Evolutionary conservation across 2,113 vertebrate genomes (phyloP), one percentile per base, ranked within the genome.

Genomic region (Petroica traversi): DNA sequence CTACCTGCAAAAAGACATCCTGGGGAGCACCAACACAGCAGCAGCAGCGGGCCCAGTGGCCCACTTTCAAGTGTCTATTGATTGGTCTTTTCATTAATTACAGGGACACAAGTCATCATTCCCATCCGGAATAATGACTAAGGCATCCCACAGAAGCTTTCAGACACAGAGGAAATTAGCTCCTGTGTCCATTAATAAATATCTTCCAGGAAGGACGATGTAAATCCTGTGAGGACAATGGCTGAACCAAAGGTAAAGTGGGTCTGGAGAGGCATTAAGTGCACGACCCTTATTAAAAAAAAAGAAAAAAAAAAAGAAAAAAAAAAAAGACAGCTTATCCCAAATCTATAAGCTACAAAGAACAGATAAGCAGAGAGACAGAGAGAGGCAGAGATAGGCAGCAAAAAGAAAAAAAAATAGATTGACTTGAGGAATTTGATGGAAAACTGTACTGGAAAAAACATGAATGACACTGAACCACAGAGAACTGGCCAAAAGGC

Each of bases 281-380:
- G 92, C 85, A 90, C 0, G 88, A 94, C 94, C 93, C 93, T 80
- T 77, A 40, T 75, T 85, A 94, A 41, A 52, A 48, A 31, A 31
- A 46, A 49, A 26, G 34, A 31, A 31, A 46, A 49, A 26, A 46
- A 45, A 43, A 45, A 34, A 28, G 57, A 24, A 31, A 31, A 38
- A 36, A 43, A 10, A 22, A 25, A 66, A 75, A 46, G 2, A 62
- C 58, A 92, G 71, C 48, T 89, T 89, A 79, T 94, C 92, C 82
- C 92, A 89, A 51, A 85, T 76, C 92, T 92, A 46, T 74, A 68
- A 88, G 82, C 72, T 82, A 94, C 89, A 90, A 90, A 96, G 93
- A 95, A 94, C 85, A 96, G 88, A 59, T 89, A 96, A 96, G 92
- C 90, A 96, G 90, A 96, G 88, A 95, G 95, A 96, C 90, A 93